Percentiles rank a stretch among this genome's conserved stretches.
phyloP scores from a whole-genome alignment of 2,113 vertebrate genomes.

The Natator depressus region DNA sequence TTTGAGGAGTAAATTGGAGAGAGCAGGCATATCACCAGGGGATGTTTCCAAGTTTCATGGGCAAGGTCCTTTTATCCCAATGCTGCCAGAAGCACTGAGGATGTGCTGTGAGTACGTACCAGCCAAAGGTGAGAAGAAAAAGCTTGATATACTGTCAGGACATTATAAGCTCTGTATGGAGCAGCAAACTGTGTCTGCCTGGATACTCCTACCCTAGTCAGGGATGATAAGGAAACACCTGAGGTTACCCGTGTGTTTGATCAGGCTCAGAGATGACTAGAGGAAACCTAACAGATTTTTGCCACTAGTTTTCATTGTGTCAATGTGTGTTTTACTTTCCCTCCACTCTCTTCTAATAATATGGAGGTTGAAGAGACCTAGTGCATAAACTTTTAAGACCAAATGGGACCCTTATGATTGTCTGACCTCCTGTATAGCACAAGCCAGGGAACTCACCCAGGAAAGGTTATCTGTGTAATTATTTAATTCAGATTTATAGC shows the following conservation, averaged over 20 bases:
- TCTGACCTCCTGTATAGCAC: not conserved
- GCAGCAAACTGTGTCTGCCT: not conserved
- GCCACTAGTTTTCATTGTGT: not conserved
- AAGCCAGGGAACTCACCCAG: not conserved
- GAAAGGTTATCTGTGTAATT: not conserved
- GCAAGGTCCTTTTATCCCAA: not conserved
- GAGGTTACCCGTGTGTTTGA: not conserved
- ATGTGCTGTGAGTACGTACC: not conserved
- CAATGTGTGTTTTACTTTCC: not conserved
- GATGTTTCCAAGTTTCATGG: not conserved
- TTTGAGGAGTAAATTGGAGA: not conserved
- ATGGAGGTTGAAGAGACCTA: not conserved
- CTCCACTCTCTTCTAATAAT: not conserved
- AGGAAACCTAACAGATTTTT: not conserved
- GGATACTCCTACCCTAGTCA: not conserved
- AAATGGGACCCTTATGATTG: not conserved
- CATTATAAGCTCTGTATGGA: not conserved
- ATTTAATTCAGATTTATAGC: not conserved
- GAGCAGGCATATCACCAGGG: not conserved
- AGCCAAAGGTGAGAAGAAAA: not conserved
- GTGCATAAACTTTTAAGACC: not conserved
- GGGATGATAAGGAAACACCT: not conserved
- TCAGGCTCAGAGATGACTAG: not conserved
- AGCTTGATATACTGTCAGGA: fast-evolving
- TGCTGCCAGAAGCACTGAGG: not conserved